phyloP scores from a whole-genome alignment of 1,140 invertebrate species.

The Ridgeia piscesae region DNA sequence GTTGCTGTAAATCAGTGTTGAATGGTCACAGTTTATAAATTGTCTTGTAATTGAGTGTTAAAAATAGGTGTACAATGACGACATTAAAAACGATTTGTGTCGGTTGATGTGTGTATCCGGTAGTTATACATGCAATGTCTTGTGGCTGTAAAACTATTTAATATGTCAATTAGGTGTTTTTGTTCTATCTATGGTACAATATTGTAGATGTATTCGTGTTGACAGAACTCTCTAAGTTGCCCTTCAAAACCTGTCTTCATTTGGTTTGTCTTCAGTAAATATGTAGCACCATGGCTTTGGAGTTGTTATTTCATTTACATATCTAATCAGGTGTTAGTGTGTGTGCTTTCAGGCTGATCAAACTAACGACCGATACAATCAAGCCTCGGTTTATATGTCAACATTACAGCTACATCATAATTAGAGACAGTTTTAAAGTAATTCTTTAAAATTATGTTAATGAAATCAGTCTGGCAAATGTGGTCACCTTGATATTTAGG shows the following conservation, averaged over 20 bases:
- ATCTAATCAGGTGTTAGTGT: not conserved
- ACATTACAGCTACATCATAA: no score
- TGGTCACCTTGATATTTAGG: no score
- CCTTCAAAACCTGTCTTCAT: not conserved
- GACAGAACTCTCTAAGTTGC: not conserved
- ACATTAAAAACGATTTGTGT: not conserved
- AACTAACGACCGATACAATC: no score
- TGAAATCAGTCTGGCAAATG: no score
- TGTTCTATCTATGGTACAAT: not conserved
- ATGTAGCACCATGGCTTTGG: not conserved
- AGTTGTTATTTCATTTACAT: not conserved
- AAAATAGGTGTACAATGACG: not conserved
- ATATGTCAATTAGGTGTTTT: not conserved
- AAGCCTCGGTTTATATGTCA: no score
- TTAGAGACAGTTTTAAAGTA: no score
- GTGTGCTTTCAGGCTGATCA: no score
- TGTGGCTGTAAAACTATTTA: not conserved
- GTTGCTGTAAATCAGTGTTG: not conserved
- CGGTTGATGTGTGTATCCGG: not conserved
- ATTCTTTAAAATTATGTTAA: no score
- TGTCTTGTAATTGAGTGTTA: not conserved
- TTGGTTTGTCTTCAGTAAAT: conserved; percentile 1
- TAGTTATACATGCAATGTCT: not conserved
- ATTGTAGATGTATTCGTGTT: not conserved
- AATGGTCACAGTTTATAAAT: not conserved